A percentile compares a stretch with the other conserved stretches of the same genome.
Conservation (phyloP, 2,888 invertebrate species). For the Stenotaenia linearis region DNA sequence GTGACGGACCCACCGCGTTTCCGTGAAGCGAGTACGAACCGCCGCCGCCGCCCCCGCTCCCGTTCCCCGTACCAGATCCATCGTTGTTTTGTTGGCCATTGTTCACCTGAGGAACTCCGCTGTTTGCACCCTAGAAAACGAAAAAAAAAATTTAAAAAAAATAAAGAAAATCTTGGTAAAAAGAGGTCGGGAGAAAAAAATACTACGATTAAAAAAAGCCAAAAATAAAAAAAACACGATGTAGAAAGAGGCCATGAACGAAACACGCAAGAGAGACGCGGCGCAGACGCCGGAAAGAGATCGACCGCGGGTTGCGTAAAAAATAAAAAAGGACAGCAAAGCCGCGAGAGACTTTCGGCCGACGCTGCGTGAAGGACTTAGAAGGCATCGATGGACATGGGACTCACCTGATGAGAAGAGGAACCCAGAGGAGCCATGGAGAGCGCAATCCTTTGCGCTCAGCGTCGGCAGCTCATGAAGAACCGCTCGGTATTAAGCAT, state of each 20-base stretch:
- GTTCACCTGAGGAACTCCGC: conserved; percentile 23
- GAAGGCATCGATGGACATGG: conserved; percentile 14
- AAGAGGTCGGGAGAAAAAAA: background rate
- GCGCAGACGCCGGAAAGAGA: conserved; percentile 26
- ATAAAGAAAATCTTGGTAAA: background rate
- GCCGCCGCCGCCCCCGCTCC: conserved; percentile 24
- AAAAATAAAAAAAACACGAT: background rate
- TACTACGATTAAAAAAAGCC: background rate
- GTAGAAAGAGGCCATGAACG: conserved; percentile 7
- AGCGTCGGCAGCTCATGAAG: conserved; percentile 17
- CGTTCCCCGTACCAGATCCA: background rate
- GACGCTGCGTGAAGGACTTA: background rate
- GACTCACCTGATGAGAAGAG: conserved; percentile 28
- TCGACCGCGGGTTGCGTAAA: conserved; percentile 20
- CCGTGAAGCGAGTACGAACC: conserved; percentile 19
- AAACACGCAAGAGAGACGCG: conserved; percentile 21
- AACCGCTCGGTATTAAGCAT: conserved; percentile 28
- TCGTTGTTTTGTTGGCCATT: conserved; percentile 19
- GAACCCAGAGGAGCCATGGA: conserved; percentile 30
- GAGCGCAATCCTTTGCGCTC: conserved; percentile 29
- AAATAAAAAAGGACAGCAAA: background rate
- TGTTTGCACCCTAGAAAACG: background rate
- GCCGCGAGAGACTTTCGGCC: conserved; percentile 4
- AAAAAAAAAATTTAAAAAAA: background rate
- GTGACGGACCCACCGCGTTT: background rate